phyloP scores from a whole-genome alignment of 2,888 invertebrate species.

The Drosophila gaucha region DNA sequence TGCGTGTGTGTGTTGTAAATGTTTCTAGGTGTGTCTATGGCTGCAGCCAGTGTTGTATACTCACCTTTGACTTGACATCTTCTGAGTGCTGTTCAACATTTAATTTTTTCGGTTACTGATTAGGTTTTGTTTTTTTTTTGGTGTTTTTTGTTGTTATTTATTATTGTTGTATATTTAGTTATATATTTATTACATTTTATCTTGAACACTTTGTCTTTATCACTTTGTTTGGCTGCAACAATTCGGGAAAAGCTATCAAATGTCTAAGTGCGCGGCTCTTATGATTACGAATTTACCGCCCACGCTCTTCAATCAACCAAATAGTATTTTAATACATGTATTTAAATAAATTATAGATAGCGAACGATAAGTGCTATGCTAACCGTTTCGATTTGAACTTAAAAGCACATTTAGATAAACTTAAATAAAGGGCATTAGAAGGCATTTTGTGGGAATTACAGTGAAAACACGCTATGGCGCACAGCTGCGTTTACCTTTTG shows the following conservation, averaged over 20 bases:
- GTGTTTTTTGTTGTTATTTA: slow-evolving; percentile 16
- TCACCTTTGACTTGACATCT: slow-evolving; percentile 70
- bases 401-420: slow-evolving; percentile 44
- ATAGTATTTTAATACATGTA: slow-evolving; percentile 64
- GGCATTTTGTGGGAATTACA: neutral
- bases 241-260: slow-evolving; percentile 53
- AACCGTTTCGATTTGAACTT: slow-evolving; percentile 3
- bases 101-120: slow-evolving; percentile 22
- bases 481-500: neutral
- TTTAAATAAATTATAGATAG: slow-evolving; percentile 16
- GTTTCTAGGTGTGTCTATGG: slow-evolving; percentile 54
- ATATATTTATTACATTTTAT: slow-evolving; percentile 71
- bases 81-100: slow-evolving; percentile 33
- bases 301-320: slow-evolving; percentile 55
- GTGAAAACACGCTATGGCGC: neutral
- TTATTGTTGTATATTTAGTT: slow-evolving; percentile 48
- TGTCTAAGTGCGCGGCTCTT: slow-evolving; percentile 42
- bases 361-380: neutral
- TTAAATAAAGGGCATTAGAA: slow-evolving; percentile 15
- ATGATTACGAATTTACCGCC: neutral
- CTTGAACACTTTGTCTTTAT: slow-evolving; percentile 79
- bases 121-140: slow-evolving; percentile 14
- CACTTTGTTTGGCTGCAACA: slow-evolving; percentile 72
- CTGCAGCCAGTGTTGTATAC: slow-evolving; percentile 36
- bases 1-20: neutral